Base-by-base conservation (phyloP, 2,888 invertebrate species). In the Steinernema hermaphroditum region DNA sequence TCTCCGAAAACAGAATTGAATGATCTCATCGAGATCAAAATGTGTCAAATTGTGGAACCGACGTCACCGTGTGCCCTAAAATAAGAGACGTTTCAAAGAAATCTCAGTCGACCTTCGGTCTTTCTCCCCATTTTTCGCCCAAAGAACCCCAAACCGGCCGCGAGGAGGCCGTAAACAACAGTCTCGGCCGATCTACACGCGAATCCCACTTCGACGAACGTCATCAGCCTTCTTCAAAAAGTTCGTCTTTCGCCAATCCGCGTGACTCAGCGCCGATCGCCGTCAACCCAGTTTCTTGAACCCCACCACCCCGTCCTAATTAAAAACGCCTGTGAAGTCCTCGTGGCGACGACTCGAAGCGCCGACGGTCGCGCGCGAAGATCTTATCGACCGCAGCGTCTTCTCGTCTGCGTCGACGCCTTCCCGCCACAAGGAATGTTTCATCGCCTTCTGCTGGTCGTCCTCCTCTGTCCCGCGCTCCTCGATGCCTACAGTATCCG, bases 241-340 rank as follows among this genome's bases (percentile, higher is more conserved):
- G 37, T 37, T 37, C 37, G 37, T 12, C 37, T 37, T 37, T 37
- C 37, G 37, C 6, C 37, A 12, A 37, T 4, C 37, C 37, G 46
- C 46, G 46, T 46, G 32, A 62, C n/a, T 62, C 62, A 32, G 29
- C 62, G 62, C 1, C 27, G 54, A 54, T 19, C 54, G 4, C 27
- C 27, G 54, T 22, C 62, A 62, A 62, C 62, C 62, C 62, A 62
- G 62, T 62, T 62, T 62, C 22, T 29, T 62, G 62, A 62, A 62
- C 62, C 32, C 27, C 62, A 32, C 29, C 62, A 62, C 32, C 6
- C 27, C 27, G 12, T 54, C 29, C 62, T 2, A 32, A n/a, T 62
- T 62, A 27, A 34, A 62, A 27, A 62, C 22, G 29, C 12, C 2
- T 29, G 16, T 62, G 16, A 27, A 29, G 4, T 32, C 54, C 6